phyloP scores from a whole-genome alignment of 2,888 invertebrate genomes.

The Chrysolina americana region DNA sequence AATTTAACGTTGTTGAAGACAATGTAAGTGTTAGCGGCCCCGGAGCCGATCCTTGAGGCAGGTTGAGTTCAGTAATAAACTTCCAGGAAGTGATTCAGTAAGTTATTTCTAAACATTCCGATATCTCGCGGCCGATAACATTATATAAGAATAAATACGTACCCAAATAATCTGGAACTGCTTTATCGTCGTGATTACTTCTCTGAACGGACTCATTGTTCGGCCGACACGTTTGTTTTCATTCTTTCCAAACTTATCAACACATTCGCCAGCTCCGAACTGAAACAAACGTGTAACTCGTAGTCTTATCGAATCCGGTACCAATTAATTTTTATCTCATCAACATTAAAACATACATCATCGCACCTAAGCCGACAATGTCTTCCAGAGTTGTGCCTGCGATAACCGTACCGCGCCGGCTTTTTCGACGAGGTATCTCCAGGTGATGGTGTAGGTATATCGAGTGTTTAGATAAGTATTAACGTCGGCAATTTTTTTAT shows the following conservation, averaged over 20 bases:
- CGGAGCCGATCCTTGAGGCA: neutral
- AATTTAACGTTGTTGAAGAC: no score
- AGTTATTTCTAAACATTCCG: neutral
- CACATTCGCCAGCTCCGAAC: neutral
- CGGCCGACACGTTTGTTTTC: neutral
- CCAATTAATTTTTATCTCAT: conserved; percentile 3
- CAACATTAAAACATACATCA: neutral
- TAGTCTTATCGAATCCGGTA: conserved; percentile 9
- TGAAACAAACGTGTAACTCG: neutral
- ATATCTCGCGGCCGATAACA: neutral
- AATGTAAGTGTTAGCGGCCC: no score
- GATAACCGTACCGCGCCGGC: neutral
- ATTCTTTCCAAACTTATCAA: neutral
- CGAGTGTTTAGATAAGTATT: conserved; percentile 18
- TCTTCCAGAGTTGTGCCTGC: neutral
- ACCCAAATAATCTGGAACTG: neutral
- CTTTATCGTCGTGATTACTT: no score
- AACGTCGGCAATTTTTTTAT: conserved; percentile 14
- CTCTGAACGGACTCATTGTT: neutral
- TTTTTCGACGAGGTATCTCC: neutral
- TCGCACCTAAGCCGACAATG: neutral
- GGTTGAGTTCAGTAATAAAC: neutral
- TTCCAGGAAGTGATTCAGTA: neutral
- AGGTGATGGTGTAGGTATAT: conserved; percentile 5
- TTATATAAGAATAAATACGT: neutral